Conservation (phyloP, 1,140 invertebrate genomes). For the Lordiphosa mommai region DNA sequence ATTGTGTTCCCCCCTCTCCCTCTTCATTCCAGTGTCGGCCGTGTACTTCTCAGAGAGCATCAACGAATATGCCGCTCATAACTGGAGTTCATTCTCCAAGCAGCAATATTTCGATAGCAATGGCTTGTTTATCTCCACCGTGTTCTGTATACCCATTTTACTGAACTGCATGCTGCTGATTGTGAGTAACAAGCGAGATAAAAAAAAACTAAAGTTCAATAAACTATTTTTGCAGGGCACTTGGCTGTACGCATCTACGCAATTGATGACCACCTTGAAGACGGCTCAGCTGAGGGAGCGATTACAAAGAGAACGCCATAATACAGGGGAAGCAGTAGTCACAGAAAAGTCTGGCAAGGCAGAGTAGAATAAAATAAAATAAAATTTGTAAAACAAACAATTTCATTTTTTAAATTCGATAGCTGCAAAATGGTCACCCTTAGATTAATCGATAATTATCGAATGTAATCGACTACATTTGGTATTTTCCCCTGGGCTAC, state of each 20-base stretch:
- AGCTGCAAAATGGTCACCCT: not conserved
- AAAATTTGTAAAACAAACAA: not conserved
- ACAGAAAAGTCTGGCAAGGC: conserved; percentile 10
- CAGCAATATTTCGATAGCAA: conserved; percentile 96
- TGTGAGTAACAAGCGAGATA: conserved; percentile 83
- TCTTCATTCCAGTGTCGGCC: conserved; percentile 84
- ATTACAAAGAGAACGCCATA: conserved; percentile 35
- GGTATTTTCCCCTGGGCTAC: not conserved
- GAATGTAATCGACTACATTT: not conserved
- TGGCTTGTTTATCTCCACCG: conserved; percentile 94
- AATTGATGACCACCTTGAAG: conserved; percentile 90
- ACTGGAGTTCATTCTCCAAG: conserved; percentile 92
- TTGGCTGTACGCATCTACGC: conserved; percentile 92
- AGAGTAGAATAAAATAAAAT: conserved; percentile 22
- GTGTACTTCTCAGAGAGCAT: conserved; percentile 94
- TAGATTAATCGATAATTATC: not conserved
- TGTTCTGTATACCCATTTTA: conserved; percentile 93
- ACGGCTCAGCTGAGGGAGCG: conserved; percentile 86
- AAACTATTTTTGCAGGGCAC: conserved; percentile 83
- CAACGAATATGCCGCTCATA: conserved; percentile 90
- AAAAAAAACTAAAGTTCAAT: not conserved
- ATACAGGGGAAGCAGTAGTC: not conserved
- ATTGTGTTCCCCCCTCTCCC: too few species aligned
- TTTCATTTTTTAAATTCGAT: not conserved
- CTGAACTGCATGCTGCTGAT: conserved; percentile 96